Evolutionary conservation across 1,140 invertebrate species (phyloP), one percentile per base, ranked within the genome.

Genomic region (Drosophila dunni): DNA sequence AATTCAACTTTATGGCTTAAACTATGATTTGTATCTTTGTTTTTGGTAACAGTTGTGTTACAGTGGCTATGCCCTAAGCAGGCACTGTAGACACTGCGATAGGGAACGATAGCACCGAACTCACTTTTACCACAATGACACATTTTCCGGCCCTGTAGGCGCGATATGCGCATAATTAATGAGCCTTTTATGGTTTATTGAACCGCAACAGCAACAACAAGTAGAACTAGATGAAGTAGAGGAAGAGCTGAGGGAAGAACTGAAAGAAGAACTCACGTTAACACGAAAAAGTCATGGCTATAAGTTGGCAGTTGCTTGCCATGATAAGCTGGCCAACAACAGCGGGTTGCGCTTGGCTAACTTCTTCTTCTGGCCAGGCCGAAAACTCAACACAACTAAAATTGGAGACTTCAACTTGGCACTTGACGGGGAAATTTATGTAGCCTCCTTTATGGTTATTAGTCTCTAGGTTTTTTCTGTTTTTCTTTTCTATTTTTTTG

Each of bases 101-200:
- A 58, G 61, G 51, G 60, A 20, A 10, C 63, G 29, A n/a, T 11
- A 44, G 44, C 65, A 44, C 58, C 51, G 38, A 40, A 57, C 65
- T 84, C n/a, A 75, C 66, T 65, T 63, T 20, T 60, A 57, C 70
- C 24, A 73, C 50, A 84, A 84, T 88, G 83, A 88, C 83, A 88
- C 84, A 89, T 88, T 89, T 88, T 88, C 84, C 83, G 84, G 58
- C 72, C 83, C 83, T 88, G 83, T 78, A 89, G 84, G 84, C 85
- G 84, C 82, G 90, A 91, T 91, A 91, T 82, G 90, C 89, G 90
- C 90, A 91, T 91, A 91, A 91, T 91, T 91, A 91, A 91, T 91
- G 90, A 91, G 90, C 79, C 83, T 91, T 91, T 91, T 91, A 91
- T 91, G 89, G 90, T 91, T 91, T 91, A 91, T 91, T 91, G 90